Percentiles rank a stretch among this genome's conserved stretches.
These are phyloP conservation scores for Mormyrus proboscirostris DNA, from an alignment of 2,797 vertebrate genomes.

Conservation along the genomic window DNA sequence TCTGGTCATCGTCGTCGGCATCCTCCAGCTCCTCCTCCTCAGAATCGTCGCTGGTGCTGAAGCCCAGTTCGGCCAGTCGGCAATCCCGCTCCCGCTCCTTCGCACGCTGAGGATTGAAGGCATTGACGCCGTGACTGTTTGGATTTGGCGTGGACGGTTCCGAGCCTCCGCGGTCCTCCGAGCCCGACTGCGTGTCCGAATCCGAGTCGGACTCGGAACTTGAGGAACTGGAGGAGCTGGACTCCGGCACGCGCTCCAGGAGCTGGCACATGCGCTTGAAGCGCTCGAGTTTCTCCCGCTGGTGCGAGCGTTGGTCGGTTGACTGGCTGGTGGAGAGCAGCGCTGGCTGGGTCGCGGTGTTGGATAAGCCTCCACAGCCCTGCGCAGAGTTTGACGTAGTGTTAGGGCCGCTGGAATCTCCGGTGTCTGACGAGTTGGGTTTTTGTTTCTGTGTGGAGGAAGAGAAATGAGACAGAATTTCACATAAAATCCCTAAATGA, in stretches of 20 bases:
- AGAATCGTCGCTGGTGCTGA: constrained; percentile 72
- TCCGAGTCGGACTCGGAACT: constrained; percentile 74
- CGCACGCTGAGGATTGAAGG: constrained; percentile 29
- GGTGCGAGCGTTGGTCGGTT: constrained; percentile 69
- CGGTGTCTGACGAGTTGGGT: constrained; percentile 52
- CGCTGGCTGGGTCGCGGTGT: constrained; percentile 31
- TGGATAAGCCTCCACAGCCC: constrained; percentile 38
- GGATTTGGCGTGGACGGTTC: constrained; percentile 39
- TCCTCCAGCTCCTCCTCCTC: constrained; percentile 54
- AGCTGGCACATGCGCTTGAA: constrained; percentile 87
- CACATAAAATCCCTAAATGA: background rate
- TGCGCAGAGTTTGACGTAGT: constrained; percentile 38
- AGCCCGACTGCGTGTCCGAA: constrained; percentile 64
- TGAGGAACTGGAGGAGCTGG: constrained; percentile 71
- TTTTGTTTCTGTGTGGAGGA: constrained; percentile 69
- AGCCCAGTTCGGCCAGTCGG: constrained; percentile 62
- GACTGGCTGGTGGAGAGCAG: constrained; percentile 40
- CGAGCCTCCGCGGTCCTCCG: constrained; percentile 46
- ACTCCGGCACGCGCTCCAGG: constrained; percentile 73
- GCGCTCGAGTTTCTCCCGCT: constrained; percentile 81
- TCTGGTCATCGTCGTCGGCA: constrained; percentile 34
- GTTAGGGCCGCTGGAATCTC: constrained; percentile 56
- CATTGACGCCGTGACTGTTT: constrained; percentile 36
- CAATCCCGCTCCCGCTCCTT: constrained; percentile 53
- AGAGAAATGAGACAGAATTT: background rate